Evolutionary conservation across 1,140 invertebrate species (phyloP).

Genomic region (Pectinophora gossypiella): DNA sequence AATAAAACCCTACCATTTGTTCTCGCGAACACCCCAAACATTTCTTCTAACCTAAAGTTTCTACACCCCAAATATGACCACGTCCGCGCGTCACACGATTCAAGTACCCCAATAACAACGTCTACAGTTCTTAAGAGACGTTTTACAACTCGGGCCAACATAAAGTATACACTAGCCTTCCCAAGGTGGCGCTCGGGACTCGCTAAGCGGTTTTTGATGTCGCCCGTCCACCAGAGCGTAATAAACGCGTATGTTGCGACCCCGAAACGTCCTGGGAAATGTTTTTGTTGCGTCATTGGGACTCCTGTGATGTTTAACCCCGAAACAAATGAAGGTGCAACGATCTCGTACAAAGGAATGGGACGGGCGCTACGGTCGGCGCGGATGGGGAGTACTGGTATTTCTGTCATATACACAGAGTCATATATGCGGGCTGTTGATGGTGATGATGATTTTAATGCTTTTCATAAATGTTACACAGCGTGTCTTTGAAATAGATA

Average conservation of each 20-base stretch:
- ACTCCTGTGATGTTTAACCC: conserved; percentile 4
- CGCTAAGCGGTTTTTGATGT: conserved; percentile 38
- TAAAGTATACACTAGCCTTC: conserved; percentile 25
- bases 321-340: conserved; percentile 24
- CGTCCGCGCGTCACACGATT: no score
- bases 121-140: background rate
- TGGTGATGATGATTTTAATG: no score
- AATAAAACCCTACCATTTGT: no score
- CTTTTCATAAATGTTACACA: no score
- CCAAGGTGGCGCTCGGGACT: conserved; percentile 22
- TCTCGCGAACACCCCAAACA: no score
- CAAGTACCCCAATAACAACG: no score
- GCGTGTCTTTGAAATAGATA: no score
- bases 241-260: conserved; percentile 28
- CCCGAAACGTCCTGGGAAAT: conserved; percentile 16
- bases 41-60: no score
- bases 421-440: no score
- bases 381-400: background rate
- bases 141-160: conserved; percentile 24
- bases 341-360: background rate
- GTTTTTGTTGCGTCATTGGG: conserved; percentile 19
- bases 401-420: no score
- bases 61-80: no score
- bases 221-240: conserved; percentile 18
- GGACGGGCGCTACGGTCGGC: background rate